Evolutionary conservation across 2,113 vertebrate species (phyloP).

Genomic region (Chrysochloris asiatica): DNA sequence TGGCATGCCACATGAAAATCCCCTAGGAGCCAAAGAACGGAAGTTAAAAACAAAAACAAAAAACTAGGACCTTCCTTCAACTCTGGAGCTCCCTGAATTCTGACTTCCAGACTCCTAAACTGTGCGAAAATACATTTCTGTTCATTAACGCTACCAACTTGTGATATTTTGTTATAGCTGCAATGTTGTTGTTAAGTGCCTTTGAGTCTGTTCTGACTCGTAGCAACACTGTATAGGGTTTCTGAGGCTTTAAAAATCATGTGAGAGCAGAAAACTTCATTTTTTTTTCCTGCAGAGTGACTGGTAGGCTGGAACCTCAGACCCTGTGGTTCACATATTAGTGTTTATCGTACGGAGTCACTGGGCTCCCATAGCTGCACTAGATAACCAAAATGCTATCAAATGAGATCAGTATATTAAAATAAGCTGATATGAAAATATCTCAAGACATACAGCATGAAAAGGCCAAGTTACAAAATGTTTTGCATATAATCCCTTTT

Average conservation of each 20-base stretch:
- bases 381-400: background rate
- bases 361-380: no score
- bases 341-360: no score
- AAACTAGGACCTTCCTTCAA: background rate
- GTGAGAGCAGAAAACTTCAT: no score
- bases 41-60: background rate
- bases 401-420: background rate
- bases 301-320: no score
- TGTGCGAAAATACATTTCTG: background rate
- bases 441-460: background rate
- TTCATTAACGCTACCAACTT: background rate
- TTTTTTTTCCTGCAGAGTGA: no score
- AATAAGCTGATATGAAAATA: background rate
- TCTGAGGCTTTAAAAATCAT: no score
- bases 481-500: background rate
- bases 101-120: no score
- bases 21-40: background rate
- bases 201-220: no score
- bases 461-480: background rate
- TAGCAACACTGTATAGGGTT: no score
- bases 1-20: background rate
- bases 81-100: background rate
- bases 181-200: no score
- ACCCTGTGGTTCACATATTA: no score
- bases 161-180: no score